These are phyloP conservation scores for Hylia prasina DNA, from an alignment of 2,113 vertebrate species.

Conservation along the genomic window DNA sequence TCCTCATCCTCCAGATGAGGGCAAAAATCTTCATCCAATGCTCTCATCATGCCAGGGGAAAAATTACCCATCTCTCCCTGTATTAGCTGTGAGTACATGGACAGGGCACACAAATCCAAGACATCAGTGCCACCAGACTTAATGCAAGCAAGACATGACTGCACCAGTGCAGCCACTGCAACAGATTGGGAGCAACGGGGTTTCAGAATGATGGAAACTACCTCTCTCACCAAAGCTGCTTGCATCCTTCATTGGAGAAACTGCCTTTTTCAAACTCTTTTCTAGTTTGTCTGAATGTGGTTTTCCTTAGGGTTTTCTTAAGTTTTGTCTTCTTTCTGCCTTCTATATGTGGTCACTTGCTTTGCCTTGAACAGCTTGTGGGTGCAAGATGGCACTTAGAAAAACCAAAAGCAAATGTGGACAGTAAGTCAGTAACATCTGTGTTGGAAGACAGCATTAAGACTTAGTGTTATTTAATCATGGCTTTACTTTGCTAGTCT, in stretches of 20 bases:
- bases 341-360: background rate
- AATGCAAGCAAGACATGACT: background rate
- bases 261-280: background rate
- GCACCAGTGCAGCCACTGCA: background rate
- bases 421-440: slow-evolving; percentile 3
- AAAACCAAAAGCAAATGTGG: background rate
- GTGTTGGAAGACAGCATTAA: slow-evolving; percentile 3
- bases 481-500: slow-evolving; percentile 35
- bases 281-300: background rate
- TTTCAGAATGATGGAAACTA: background rate
- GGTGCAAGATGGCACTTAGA: background rate
- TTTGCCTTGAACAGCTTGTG: background rate
- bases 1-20: background rate
- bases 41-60: background rate
- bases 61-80: background rate
- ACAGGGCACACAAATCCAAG: background rate
- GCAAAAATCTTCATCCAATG: background rate
- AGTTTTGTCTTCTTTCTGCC: background rate
- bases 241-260: background rate
- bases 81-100: background rate
- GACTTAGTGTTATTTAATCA: slow-evolving; percentile 28
- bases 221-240: background rate
- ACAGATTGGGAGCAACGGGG: background rate
- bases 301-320: background rate
- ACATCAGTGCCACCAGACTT: background rate